Percentiles rank a stretch among this genome's conserved stretches.
Evolutionary conservation across 2,888 invertebrate species (phyloP).

Genomic region (Andrena haemorrhoa): DNA sequence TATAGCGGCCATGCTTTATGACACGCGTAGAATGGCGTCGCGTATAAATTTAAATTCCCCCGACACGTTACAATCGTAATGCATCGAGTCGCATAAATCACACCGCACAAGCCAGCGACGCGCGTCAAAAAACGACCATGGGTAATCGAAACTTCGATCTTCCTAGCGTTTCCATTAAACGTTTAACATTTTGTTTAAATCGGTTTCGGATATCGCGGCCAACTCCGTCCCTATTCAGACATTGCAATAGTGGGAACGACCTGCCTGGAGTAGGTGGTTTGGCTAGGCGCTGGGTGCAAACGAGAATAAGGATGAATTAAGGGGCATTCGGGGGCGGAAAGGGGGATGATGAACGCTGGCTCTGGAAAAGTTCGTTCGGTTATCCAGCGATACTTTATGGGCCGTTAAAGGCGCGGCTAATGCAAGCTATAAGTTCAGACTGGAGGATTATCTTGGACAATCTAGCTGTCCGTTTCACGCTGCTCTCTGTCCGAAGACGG

Average conservation of each 20-base stretch:
- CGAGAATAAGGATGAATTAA: slow-evolving; percentile 9
- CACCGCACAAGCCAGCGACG: too few species aligned
- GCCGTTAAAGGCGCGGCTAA: slow-evolving; percentile 29
- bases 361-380: slow-evolving; percentile 19
- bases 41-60: slow-evolving; percentile 33
- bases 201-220: background rate
- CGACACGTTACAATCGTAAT: slow-evolving; percentile 5
- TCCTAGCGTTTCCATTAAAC: background rate
- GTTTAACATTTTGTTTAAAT: background rate
- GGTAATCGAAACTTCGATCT: slow-evolving; percentile 12
- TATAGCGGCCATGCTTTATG: slow-evolving; percentile 20
- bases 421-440: slow-evolving; percentile 16
- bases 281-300: background rate
- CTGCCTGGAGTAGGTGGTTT: background rate
- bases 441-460: slow-evolving; percentile 37
- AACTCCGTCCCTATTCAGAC: background rate
- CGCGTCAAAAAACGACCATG: background rate
- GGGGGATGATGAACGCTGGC: slow-evolving; percentile 27
- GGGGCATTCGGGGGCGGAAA: background rate
- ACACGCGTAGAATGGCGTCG: slow-evolving; percentile 13
- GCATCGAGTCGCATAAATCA: background rate
- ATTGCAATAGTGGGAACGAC: background rate
- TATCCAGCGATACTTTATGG: slow-evolving; percentile 23
- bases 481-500: slow-evolving; percentile 1
- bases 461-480: slow-evolving; percentile 15